These are phyloP conservation scores for Onychostoma macrolepis DNA, from an alignment of 2,113 vertebrate genomes.

Conservation along the genomic window DNA sequence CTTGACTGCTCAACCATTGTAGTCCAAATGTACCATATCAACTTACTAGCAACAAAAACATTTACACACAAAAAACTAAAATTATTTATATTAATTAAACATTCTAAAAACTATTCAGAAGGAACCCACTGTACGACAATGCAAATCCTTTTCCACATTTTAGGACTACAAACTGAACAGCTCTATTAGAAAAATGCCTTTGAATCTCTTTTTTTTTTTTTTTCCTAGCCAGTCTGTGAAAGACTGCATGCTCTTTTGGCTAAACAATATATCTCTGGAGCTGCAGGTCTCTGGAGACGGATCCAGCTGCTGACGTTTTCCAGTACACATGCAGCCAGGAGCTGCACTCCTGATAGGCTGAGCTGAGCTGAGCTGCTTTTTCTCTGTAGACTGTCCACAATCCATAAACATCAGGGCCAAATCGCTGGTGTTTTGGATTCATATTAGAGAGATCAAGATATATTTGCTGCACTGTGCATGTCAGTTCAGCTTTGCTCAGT, in stretches of 20 bases:
- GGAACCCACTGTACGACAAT: not conserved
- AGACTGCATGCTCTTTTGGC: conserved; percentile 43
- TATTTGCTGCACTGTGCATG: conserved; percentile 17
- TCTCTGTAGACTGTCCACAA: conserved; percentile 37
- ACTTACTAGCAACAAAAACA: not conserved
- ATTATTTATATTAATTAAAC: not conserved
- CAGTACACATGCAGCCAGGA: conserved; percentile 44
- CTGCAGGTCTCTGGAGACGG: conserved; percentile 2
- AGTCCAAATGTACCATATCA: not conserved
- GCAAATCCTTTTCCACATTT: not conserved
- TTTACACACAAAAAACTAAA: not conserved
- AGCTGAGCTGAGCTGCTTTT: not conserved
- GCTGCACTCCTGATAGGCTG: conserved; percentile 12
- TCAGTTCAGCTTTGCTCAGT: conserved; percentile 21
- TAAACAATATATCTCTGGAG: conserved; percentile 53
- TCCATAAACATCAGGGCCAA: conserved; percentile 40
- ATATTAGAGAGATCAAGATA: conserved; percentile 32
- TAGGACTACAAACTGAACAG: conserved; percentile 3
- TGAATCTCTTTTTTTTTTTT: not conserved
- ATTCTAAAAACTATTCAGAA: not conserved
- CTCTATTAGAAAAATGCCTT: conserved; percentile 8
- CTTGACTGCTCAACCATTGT: not conserved
- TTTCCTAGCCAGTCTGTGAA: conserved; percentile 2
- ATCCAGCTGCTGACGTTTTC: conserved; percentile 17
- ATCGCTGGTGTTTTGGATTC: conserved; percentile 24